Conservation (phyloP, 2,113 vertebrate species). For the Sprattus sprattus region DNA sequence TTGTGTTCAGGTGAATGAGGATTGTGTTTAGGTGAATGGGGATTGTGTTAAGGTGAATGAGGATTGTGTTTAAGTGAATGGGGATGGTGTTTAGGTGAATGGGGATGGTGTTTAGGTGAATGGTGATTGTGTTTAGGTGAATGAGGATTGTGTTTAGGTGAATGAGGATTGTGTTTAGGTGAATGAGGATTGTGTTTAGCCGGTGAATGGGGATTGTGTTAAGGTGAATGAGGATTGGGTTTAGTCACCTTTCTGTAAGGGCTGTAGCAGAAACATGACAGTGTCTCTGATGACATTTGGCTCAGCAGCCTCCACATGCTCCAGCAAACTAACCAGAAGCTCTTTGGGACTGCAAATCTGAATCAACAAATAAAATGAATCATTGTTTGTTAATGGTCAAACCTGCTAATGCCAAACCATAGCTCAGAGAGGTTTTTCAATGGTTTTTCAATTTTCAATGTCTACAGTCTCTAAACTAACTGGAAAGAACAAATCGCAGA, state of each 20-base stretch:
- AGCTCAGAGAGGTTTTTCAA: no score
- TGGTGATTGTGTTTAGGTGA: no score
- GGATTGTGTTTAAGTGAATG: no score
- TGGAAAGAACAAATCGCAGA: no score
- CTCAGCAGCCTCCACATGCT: slow-evolving; percentile 88
- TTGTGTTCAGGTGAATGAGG: background rate
- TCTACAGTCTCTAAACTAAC: no score
- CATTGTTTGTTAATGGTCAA: background rate
- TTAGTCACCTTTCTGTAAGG: slow-evolving; percentile 84
- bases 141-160: background rate
- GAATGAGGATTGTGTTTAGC: no score
- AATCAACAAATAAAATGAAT: slow-evolving; percentile 51
- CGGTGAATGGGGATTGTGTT: no score
- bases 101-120: background rate
- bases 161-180: background rate
- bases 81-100: background rate
- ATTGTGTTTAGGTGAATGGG: background rate
- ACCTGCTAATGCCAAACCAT: no score
- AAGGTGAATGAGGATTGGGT: background rate
- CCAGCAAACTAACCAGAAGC: slow-evolving; percentile 89
- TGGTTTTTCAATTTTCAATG: no score
- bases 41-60: no score
- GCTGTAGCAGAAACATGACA: slow-evolving; percentile 81
- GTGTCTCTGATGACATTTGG: slow-evolving; percentile 75
- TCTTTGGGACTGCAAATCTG: slow-evolving; percentile 94